Conservation (phyloP, 2,113 vertebrate genomes). For the Mesoclemmys tuberculata region DNA sequence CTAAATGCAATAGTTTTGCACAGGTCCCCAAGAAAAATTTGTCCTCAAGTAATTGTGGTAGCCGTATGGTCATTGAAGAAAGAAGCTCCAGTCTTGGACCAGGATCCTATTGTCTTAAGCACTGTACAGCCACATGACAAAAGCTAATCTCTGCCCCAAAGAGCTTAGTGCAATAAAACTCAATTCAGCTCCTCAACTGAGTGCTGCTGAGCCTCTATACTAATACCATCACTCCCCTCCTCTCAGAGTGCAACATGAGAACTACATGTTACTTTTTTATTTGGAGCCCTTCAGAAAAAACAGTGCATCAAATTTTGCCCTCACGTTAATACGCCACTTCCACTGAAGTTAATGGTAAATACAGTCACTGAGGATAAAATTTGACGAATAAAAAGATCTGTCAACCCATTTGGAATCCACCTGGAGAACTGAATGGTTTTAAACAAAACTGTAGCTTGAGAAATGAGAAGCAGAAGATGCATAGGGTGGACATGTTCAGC, state of each 20-base stretch:
- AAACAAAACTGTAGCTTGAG: background rate
- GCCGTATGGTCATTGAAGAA: background rate
- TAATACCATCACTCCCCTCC: no score
- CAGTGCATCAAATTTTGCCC: background rate
- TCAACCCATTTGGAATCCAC: background rate
- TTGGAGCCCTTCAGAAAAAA: background rate
- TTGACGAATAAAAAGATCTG: background rate
- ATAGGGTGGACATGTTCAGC: background rate
- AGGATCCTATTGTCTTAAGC: no score
- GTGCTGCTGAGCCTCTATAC: no score
- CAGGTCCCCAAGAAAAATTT: background rate
- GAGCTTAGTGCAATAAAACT: rapidly evolving
- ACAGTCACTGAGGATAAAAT: background rate
- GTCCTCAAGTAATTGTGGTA: background rate
- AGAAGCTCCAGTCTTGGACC: rapidly evolving
- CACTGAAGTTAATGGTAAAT: background rate
- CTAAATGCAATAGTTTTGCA: background rate
- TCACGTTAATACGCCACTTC: background rate
- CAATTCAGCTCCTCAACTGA: background rate
- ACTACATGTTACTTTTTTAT: no score
- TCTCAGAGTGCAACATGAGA: no score
- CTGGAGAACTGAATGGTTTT: background rate
- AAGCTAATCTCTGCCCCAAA: no score
- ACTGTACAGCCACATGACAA: no score
- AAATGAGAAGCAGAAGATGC: background rate